Conservation (phyloP, 1,140 invertebrate genomes). For the Platyscapa corneri region DNA sequence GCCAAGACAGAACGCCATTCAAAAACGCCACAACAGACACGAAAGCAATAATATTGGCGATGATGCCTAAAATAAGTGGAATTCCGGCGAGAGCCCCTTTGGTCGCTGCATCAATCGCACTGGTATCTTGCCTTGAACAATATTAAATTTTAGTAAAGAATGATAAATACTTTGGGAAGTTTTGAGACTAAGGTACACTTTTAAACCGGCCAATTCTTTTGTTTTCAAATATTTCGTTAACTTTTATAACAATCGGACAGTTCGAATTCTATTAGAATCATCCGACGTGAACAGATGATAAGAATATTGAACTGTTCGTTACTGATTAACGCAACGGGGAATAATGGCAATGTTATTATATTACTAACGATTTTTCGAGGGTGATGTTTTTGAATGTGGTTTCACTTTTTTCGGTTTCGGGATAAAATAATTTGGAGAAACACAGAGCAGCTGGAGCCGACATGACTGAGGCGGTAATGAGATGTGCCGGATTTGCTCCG, state of each 20-base stretch:
- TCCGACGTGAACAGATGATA: too few relatives aligned
- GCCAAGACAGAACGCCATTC: conserved; percentile 87
- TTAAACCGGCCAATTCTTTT: background rate
- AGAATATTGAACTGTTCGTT: too few relatives aligned
- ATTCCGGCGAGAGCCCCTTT: conserved; percentile 89
- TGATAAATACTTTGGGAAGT: background rate
- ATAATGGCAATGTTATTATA: conserved; percentile 33
- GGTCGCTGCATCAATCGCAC: conserved; percentile 90
- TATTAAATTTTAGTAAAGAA: conserved; percentile 49
- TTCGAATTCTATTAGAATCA: too few relatives aligned
- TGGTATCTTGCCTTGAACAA: conserved; percentile 82
- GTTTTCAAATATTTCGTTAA: too few relatives aligned
- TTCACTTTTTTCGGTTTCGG: conserved; percentile 86
- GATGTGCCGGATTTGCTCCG: conserved; percentile 87
- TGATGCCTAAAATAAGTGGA: conserved; percentile 85
- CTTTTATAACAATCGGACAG: too few relatives aligned
- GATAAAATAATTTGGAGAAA: conserved; percentile 92
- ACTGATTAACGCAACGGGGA: too few relatives aligned
- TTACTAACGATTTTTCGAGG: conserved; percentile 78
- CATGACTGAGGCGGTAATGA: conserved; percentile 95
- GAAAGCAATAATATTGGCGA: conserved; percentile 94
- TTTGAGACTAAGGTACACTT: background rate
- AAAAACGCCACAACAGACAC: conserved; percentile 90
- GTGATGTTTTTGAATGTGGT: conserved; percentile 81
- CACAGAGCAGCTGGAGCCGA: conserved; percentile 93